A percentile compares a stretch with the other conserved stretches of the same genome.
Conservation (phyloP, 2,888 invertebrate species). For the Tetrapedia diversipes region DNA sequence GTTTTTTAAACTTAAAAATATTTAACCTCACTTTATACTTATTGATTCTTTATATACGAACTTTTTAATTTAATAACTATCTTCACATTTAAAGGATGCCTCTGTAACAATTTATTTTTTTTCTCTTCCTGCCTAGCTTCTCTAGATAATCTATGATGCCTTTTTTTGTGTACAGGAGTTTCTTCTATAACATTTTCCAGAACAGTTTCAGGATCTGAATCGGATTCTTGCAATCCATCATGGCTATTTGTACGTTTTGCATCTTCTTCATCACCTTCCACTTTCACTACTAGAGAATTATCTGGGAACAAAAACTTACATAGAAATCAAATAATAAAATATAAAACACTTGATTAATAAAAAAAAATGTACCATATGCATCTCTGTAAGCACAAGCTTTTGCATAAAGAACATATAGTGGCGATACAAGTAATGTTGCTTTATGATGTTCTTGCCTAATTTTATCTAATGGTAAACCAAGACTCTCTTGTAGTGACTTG, state of each 20-base stretch:
- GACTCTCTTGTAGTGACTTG: constrained; percentile 94
- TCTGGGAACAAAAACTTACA: constrained; percentile 63
- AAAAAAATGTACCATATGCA: constrained; percentile 85
- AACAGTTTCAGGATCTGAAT: constrained; percentile 87
- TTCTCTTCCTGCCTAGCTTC: constrained; percentile 89
- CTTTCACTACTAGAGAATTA: constrained; percentile 73
- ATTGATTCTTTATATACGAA: constrained; percentile 54
- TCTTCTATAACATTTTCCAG: constrained; percentile 83
- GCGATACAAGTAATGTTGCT: constrained; percentile 90
- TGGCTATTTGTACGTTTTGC: constrained; percentile 84
- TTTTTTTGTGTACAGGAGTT: constrained; percentile 85
- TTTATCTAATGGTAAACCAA: constrained; percentile 91
- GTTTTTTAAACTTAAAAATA: constrained; percentile 9
- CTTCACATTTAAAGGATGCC: constrained; percentile 89
- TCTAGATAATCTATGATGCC: constrained; percentile 87
- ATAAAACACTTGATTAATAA: neutral
- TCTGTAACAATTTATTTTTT: constrained; percentile 86
- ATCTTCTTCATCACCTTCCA: constrained; percentile 84
- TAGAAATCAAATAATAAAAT: neutral
- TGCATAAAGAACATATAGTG: constrained; percentile 93
- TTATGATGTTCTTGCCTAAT: constrained; percentile 90
- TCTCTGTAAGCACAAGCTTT: constrained; percentile 93
- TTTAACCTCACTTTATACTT: neutral
- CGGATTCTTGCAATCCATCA: constrained; percentile 87
- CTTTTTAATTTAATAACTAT: constrained; percentile 86